These are phyloP conservation scores for Amphiprion ocellaris DNA, from an alignment of 2,113 vertebrate species.

Conservation along the genomic window DNA sequence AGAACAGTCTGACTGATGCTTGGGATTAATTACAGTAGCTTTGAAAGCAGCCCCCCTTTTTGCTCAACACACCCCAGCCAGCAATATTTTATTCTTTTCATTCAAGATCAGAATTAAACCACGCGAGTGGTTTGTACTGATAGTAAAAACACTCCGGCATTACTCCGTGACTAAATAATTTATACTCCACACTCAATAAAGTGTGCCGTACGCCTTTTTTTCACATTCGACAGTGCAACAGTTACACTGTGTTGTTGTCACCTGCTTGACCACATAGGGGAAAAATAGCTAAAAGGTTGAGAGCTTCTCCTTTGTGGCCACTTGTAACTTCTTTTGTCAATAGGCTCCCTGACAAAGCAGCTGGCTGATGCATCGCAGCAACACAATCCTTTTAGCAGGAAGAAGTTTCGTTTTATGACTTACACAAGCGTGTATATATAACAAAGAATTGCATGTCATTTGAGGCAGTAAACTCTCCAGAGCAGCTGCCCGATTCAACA, in stretches of 20 bases:
- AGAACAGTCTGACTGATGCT: constrained; percentile 65
- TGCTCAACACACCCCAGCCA: constrained; percentile 13
- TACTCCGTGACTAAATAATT: constrained; percentile 29
- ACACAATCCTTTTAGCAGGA: neutral
- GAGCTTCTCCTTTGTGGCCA: constrained; percentile 21
- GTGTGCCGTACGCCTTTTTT: neutral
- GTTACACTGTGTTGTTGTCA: constrained; percentile 23
- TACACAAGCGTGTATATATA: neutral
- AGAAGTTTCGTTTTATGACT: neutral
- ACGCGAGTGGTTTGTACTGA: constrained; percentile 13
- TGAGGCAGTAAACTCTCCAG: neutral
- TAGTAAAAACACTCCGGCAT: constrained; percentile 16
- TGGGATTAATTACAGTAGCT: constrained; percentile 78
- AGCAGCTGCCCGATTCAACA: neutral
- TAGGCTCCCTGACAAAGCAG: constrained; percentile 34
- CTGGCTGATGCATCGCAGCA: constrained; percentile 22
- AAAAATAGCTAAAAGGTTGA: constrained; percentile 14
- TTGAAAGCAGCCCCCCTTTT: constrained; percentile 14
- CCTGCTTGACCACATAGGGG: constrained; percentile 39
- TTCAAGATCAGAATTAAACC: constrained; percentile 38
- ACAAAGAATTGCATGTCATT: neutral
- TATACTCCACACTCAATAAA: neutral
- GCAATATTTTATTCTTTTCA: constrained; percentile 22
- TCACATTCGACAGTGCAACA: constrained; percentile 18
- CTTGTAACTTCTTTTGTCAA: constrained; percentile 39